Conservation (phyloP, 92 coral and sea anemone species). For the Umimayanthus chanpuru region DNA sequence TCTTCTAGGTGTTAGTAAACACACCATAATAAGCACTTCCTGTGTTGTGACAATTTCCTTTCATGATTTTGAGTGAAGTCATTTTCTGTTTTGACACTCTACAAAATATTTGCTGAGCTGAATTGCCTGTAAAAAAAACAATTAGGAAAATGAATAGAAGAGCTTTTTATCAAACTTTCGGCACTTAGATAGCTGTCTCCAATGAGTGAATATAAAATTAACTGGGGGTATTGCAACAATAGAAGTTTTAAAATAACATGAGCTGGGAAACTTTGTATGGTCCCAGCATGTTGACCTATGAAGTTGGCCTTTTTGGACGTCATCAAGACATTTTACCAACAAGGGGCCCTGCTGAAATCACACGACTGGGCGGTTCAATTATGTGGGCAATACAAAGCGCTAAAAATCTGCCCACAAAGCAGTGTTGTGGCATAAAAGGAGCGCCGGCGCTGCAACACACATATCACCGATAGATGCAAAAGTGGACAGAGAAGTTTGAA, state of each 20-base stretch:
- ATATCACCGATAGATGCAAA: not conserved
- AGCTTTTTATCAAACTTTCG: not conserved
- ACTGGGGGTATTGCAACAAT: not conserved
- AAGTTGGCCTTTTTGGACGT: not conserved
- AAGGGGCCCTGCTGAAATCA: not conserved
- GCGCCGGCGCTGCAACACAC: not conserved
- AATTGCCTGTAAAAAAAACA: not conserved
- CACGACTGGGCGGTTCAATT: not conserved
- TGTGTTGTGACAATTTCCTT: not conserved
- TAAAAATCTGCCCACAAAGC: no score
- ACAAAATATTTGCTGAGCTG: not conserved
- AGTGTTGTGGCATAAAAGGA: not conserved
- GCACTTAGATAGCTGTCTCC: not conserved
- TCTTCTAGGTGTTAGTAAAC: not conserved
- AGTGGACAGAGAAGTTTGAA: not conserved
- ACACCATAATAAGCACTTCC: not conserved
- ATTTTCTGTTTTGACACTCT: conserved; percentile 22
- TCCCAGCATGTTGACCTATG: not conserved
- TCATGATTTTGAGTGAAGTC: not conserved
- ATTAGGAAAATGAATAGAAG: no score
- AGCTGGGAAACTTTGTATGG: not conserved
- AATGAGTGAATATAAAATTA: not conserved
- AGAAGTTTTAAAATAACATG: not conserved
- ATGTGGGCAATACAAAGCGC: not conserved
- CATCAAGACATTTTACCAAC: not conserved